Conservation (phyloP, 92 coral and sea anemone species). For the Micromussa lordhowensis region DNA sequence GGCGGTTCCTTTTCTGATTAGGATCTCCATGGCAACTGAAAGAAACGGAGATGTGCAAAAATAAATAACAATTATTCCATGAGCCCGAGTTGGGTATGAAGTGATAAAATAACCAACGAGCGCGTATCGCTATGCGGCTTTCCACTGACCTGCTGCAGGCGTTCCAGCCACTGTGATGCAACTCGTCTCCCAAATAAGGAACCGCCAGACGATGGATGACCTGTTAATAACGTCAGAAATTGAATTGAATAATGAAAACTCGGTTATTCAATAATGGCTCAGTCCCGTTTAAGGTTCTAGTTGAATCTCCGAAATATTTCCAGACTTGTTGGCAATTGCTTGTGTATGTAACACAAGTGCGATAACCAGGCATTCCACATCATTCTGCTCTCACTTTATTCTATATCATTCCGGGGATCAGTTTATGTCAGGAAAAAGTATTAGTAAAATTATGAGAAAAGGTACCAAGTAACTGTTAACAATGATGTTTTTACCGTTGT, state of each 20-base stretch:
- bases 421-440: no score
- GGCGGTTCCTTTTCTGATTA: conserved; percentile 81
- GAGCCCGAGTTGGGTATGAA: no score
- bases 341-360: background rate
- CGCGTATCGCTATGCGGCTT: no score
- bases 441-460: no score
- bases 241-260: background rate
- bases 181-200: conserved; percentile 87
- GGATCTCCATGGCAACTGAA: conserved; percentile 88
- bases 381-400: no score
- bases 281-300: background rate
- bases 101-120: no score
- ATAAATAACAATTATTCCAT: no score
- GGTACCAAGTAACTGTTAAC: no score
- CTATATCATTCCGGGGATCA: no score
- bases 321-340: background rate
- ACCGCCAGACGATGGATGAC: conserved; percentile 92
- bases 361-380: background rate
- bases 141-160: conserved; percentile 91
- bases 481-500: no score
- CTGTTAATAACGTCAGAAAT: conserved; percentile 37
- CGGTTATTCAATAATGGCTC: background rate
- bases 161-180: conserved; percentile 99
- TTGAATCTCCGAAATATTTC: no score
- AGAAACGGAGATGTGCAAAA: background rate